phyloP scores from a whole-genome alignment of 2,113 vertebrate species.

The Pholis gunnellus region DNA sequence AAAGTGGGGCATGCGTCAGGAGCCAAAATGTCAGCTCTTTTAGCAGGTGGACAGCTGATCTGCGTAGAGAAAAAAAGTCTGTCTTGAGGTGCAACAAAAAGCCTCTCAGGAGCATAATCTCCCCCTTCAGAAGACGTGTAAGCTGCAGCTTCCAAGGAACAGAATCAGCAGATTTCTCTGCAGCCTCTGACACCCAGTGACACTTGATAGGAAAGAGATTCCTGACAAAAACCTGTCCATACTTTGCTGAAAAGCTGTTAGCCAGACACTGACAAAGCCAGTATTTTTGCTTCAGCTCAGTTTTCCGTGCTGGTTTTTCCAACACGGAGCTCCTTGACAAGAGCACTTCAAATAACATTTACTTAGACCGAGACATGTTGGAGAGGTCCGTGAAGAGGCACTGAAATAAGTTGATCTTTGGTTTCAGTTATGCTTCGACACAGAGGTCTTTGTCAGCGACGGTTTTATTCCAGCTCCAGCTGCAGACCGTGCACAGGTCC shows the following conservation, averaged over 20 bases:
- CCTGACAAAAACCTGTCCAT: conserved; percentile 28
- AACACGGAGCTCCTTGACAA: conserved; percentile 26
- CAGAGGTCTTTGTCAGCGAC: conserved; percentile 23
- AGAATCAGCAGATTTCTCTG: conserved; percentile 70
- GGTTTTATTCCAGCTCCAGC: conserved; percentile 29
- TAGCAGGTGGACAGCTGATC: conserved; percentile 79
- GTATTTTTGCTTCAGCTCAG: conserved; percentile 17
- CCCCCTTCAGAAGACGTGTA: conserved; percentile 70
- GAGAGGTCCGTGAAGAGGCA: not conserved
- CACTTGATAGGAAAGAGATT: conserved; percentile 28
- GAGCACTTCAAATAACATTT: not conserved
- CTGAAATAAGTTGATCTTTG: not conserved
- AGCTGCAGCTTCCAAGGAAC: conserved; percentile 65
- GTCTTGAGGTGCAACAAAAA: conserved; percentile 65
- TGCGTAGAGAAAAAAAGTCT: conserved; percentile 60
- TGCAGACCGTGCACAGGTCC: not conserved
- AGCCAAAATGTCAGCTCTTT: conserved; percentile 77
- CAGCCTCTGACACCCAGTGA: conserved; percentile 44
- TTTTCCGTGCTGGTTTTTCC: conserved; percentile 18
- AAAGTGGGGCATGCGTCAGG: conserved; percentile 46
- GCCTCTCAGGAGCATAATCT: conserved; percentile 64
- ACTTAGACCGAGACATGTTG: not conserved
- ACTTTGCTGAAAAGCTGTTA: conserved; percentile 32
- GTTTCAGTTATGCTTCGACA: not conserved
- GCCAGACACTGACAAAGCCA: conserved; percentile 3